These are phyloP conservation scores for Gorsachius goisagi DNA, from an alignment of 2,113 vertebrate species.

Conservation along the genomic window DNA sequence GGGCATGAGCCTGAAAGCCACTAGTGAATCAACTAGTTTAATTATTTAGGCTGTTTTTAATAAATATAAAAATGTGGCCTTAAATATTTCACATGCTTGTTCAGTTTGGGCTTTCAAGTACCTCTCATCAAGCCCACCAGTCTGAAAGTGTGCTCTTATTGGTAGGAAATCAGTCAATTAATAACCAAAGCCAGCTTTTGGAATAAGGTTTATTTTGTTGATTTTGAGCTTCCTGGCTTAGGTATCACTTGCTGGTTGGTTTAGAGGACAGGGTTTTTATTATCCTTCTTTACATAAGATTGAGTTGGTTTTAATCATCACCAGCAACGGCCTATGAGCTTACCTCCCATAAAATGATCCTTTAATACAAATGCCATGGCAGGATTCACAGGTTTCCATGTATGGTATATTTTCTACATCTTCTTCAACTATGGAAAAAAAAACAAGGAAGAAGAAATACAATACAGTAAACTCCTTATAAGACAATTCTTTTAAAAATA, in stretches of 20 bases:
- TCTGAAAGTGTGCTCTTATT: conserved; percentile 17
- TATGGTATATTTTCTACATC: background rate
- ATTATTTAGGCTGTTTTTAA: conserved; percentile 88
- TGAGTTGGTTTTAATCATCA: background rate
- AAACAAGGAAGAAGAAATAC: background rate
- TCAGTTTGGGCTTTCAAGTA: conserved; percentile 56
- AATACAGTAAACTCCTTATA: background rate
- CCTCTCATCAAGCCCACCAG: conserved; percentile 17
- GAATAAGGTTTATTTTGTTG: conserved; percentile 20
- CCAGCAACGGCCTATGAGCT: background rate
- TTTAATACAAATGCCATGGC: background rate
- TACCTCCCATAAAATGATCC: background rate
- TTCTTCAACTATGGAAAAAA: background rate
- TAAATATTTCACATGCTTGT: conserved; percentile 81
- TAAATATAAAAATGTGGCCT: conserved; percentile 79
- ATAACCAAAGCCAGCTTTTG: conserved; percentile 16
- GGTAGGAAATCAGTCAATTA: conserved; percentile 37
- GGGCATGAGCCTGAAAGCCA: conserved; percentile 85
- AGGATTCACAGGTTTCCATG: background rate
- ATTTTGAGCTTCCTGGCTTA: conserved; percentile 25
- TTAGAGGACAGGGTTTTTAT: background rate
- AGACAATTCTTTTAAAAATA: background rate
- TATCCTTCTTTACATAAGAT: background rate
- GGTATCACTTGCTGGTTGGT: background rate
- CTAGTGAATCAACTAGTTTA: conserved; percentile 80